Evolutionary conservation across 1,140 invertebrate genomes (phyloP).

Genomic region (Drosophila rufa): DNA sequence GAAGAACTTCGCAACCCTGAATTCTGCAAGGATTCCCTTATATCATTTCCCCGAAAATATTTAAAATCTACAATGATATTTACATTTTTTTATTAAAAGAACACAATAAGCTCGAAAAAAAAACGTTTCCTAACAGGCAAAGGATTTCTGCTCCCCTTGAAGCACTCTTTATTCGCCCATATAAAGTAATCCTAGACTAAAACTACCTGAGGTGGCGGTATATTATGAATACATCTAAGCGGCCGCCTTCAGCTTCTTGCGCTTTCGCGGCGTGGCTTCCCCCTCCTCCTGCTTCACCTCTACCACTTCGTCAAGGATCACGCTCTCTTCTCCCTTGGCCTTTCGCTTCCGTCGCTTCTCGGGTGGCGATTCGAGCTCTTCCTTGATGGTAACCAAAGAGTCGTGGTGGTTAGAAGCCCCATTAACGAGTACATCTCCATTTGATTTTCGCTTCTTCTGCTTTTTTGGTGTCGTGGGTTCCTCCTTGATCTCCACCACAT

Average conservation of each 20-base stretch:
- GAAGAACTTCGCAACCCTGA: no score
- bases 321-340: neutral
- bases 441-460: constrained; percentile 8
- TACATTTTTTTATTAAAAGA: constrained; percentile 1
- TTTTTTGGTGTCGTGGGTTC: neutral
- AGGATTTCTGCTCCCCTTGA: neutral
- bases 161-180: neutral
- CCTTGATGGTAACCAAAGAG: neutral
- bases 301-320: neutral
- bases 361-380: neutral
- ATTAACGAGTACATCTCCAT: neutral
- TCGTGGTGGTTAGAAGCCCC: neutral
- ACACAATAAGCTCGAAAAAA: neutral
- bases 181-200: neutral
- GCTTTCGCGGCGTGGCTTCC: neutral
- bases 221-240: neutral
- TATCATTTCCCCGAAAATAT: neutral
- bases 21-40: no score
- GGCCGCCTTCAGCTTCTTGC: neutral
- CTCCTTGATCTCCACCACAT: neutral
- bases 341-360: constrained; percentile 4
- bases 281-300: constrained; percentile 2
- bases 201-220: neutral
- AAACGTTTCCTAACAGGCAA: neutral
- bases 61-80: neutral